Conservation (phyloP, 1,140 invertebrate genomes). For the Oscheius sp. region DNA sequence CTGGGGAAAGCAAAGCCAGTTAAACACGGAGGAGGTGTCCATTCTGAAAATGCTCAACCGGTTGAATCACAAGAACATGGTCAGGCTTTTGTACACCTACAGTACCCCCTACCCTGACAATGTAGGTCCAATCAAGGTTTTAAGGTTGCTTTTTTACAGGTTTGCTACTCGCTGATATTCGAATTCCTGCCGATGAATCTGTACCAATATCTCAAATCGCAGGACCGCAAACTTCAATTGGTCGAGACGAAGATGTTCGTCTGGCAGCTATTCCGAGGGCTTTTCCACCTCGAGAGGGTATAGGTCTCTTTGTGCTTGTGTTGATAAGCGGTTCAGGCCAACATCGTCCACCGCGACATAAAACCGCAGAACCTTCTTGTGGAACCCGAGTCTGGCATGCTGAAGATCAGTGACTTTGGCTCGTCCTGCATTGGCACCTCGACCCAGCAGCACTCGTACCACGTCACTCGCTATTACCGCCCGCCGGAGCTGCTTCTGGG, state of each 20-base stretch:
- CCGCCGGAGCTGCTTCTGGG: slow-evolving; percentile 49
- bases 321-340: too few species aligned
- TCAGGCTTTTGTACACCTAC: slow-evolving; percentile 47
- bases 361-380: slow-evolving; percentile 53
- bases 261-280: slow-evolving; percentile 51
- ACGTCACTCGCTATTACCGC: slow-evolving; percentile 51
- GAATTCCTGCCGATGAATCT: slow-evolving; percentile 46
- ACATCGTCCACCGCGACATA: slow-evolving; percentile 49
- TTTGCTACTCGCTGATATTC: slow-evolving; percentile 46
- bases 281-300: slow-evolving; percentile 38
- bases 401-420: slow-evolving; percentile 56
- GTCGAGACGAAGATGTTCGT: slow-evolving; percentile 48
- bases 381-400: slow-evolving; percentile 39
- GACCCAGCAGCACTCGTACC: slow-evolving; percentile 32
- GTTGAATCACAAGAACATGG: slow-evolving; percentile 50
- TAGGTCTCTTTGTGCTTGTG: too few species aligned
- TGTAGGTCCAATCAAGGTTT: background rate
- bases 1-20: slow-evolving; percentile 24
- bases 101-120: slow-evolving; percentile 8
- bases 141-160: slow-evolving; percentile 29
- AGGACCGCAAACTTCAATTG: slow-evolving; percentile 25
- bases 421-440: slow-evolving; percentile 34
- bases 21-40: slow-evolving; percentile 22
- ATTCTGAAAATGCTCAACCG: slow-evolving; percentile 34
- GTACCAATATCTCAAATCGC: slow-evolving; percentile 26